Evolutionary conservation across 2,797 vertebrate genomes (phyloP), one percentile per base, ranked within the genome.

Genomic region (Artibeus lituratus): DNA sequence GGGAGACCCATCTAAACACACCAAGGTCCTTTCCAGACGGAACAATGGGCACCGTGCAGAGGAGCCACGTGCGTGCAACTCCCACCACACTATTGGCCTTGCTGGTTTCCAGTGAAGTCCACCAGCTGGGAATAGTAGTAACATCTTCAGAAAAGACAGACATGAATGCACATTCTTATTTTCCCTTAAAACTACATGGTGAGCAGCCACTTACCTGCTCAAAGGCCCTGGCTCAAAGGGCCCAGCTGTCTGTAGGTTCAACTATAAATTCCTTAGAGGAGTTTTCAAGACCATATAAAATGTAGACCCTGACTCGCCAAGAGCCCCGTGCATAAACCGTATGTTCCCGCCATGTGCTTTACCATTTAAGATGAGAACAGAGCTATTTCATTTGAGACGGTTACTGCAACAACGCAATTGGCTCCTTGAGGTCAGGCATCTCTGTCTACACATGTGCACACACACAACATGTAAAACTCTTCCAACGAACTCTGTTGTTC

Each of bases 51-150:
- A 35, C 51, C 22, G 6, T 22, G 77, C 55, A 69, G 16, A 11
- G 39, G 65, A n/a, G 12, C 15, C 19, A 2, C 0, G 44, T 22
- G 6, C 10, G 19, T 3, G 3, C 3, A 42, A 32, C 35, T 12
- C 1, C 24, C 35, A 42, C 55, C 42, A 65, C 9, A 67, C 53
- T 22, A 51, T 5, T 2, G 1, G 67, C 26, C 51, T 73, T 18
- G 3, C 3, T 9, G 37, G 62, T 49, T 49, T 72, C 10, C 57
- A 70, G 32, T 37, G 16, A 53, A 26, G 29, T 6, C 57, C 49
- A 51, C 35, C 29, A 86, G 42, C 11, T 18, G 55, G 67, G 49
- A 81, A 80, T 21, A 12, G 15, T 12, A 65, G 15, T 12, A 65
- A 19, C 19, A 22, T 10, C 19, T 39, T 67, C 35, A 18, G 69